These are phyloP conservation scores for Eulemur macaco DNA, from an alignment of 2,113 vertebrate species.

Conservation along the genomic window DNA sequence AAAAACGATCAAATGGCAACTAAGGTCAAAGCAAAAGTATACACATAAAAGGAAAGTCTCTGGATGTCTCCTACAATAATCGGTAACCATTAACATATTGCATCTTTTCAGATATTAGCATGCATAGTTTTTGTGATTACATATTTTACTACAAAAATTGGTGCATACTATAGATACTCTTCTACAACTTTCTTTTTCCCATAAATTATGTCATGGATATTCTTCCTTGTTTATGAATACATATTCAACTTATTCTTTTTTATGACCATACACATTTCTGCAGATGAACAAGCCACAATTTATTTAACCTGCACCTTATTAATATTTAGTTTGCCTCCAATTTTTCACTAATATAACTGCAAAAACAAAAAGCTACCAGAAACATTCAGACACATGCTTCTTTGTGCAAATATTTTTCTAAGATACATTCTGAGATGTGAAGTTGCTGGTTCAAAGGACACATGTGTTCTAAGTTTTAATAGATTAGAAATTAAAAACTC, in stretches of 20 bases:
- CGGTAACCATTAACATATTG: neutral
- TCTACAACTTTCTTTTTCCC: neutral
- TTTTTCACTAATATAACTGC: constrained; percentile 29
- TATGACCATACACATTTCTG: neutral
- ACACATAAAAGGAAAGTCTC: neutral
- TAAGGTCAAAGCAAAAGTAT: neutral
- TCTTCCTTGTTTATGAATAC: neutral
- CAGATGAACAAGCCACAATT: neutral
- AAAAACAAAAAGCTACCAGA: neutral
- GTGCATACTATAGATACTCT: neutral
- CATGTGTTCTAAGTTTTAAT: constrained; percentile 41
- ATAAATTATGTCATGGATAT: neutral
- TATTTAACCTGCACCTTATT: constrained; percentile 34
- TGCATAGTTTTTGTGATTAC: neutral
- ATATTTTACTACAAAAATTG: neutral
- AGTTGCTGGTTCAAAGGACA: constrained; percentile 37
- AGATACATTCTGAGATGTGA: constrained; percentile 38
- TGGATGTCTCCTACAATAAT: neutral
- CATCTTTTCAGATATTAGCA: neutral
- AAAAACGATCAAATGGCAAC: neutral
- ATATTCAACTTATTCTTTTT: neutral
- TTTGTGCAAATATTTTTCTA: constrained; percentile 47
- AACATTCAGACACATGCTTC: neutral
- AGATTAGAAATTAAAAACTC: constrained; percentile 17
- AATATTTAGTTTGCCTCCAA: constrained; percentile 48